Evolutionary conservation across 2,113 vertebrate genomes (phyloP).

Genomic region (Grammomys surdaster): DNA sequence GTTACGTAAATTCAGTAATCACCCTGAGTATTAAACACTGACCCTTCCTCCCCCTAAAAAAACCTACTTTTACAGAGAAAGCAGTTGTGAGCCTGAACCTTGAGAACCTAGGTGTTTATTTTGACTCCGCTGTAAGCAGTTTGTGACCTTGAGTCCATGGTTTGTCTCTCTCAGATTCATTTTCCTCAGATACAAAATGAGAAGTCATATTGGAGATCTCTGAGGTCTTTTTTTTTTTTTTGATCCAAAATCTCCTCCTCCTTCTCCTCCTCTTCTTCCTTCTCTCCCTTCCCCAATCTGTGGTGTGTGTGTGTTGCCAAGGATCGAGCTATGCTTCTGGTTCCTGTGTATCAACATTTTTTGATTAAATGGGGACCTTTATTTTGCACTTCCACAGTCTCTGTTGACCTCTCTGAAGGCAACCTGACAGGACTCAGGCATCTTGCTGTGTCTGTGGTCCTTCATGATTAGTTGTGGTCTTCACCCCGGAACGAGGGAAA

Average conservation of each 20-base stretch:
- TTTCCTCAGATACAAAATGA: conserved; percentile 20
- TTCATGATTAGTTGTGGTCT: background rate
- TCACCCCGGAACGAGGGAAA: background rate
- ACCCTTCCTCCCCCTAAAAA: background rate
- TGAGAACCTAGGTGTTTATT: background rate
- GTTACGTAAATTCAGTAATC: background rate
- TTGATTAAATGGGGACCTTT: background rate
- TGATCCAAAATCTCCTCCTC: background rate
- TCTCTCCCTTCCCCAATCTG: too few relatives aligned
- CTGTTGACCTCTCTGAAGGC: background rate
- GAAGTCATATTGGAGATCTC: background rate
- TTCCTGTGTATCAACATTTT: background rate
- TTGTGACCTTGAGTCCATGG: background rate
- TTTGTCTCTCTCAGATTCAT: background rate
- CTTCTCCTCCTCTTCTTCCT: too few relatives aligned
- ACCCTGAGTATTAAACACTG: conserved; percentile 1
- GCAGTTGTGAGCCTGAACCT: background rate
- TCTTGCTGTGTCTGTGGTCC: background rate
- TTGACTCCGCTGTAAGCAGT: background rate
- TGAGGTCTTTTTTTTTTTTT: background rate
- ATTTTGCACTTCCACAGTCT: background rate
- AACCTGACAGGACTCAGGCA: background rate
- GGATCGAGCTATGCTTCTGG: background rate
- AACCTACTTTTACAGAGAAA: background rate
- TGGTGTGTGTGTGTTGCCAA: background rate